Conservation (phyloP, 2,888 invertebrate species). For the Melolontha melolontha region DNA sequence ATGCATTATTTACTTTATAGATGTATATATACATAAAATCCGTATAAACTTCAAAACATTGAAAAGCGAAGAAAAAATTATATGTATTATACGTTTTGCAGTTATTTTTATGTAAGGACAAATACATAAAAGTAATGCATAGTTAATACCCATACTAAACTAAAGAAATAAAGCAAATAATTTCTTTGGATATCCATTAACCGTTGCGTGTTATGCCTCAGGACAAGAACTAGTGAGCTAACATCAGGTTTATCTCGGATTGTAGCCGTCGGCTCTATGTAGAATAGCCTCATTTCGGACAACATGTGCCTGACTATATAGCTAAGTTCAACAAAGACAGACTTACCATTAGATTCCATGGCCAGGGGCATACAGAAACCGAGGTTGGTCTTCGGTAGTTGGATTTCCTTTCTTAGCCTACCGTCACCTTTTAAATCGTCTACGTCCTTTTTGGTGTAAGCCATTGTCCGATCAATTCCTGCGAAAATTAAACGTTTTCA, state of each 20-base stretch:
- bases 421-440: constrained; percentile 77
- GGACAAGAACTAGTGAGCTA: constrained; percentile 47
- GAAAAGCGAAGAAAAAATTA: constrained; percentile 14
- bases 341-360: constrained; percentile 84
- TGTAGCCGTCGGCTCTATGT: constrained; percentile 52
- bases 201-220: constrained; percentile 50
- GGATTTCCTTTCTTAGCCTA: constrained; percentile 79
- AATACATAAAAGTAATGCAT: constrained; percentile 40
- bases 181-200: constrained; percentile 54
- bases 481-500: constrained; percentile 46
- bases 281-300: constrained; percentile 53
- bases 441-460: constrained; percentile 85
- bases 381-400: constrained; percentile 79
- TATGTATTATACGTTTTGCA: constrained; percentile 12
- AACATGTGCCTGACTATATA: constrained; percentile 49
- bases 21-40: too few species aligned
- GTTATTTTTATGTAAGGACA: constrained; percentile 16
- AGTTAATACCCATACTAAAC: constrained; percentile 44
- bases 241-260: constrained; percentile 55
- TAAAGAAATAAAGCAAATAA: constrained; percentile 48
- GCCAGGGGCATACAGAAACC: constrained; percentile 86
- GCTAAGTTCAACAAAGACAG: constrained; percentile 37
- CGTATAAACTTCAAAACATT: neutral
- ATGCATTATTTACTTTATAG: too few species aligned
- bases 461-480: constrained; percentile 81